Evolutionary conservation across 1,140 invertebrate species (phyloP), one percentile per base, ranked within the genome.

Genomic region (Alviniconcha marisindica): DNA sequence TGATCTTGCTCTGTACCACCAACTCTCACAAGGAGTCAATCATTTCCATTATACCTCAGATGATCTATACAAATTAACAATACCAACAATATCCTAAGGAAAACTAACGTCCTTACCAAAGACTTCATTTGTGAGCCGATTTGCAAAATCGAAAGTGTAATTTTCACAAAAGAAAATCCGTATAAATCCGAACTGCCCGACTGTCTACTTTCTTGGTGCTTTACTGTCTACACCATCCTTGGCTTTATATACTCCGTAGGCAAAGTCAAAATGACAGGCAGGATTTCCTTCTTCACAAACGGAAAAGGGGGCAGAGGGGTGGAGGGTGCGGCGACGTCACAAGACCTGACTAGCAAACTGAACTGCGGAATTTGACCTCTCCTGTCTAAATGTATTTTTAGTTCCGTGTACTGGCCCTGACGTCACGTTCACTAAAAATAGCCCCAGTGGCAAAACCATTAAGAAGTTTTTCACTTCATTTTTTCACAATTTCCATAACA

Each of bases 351-450:
- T 24, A 24, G 24, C 10, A 63, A 38, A 15, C 38, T 14, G n/a
- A n/a, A 33, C 10, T 31, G 36, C 31, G 31, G 38, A 73, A 73
- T 73, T 36, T 73, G 33, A 36, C 31, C 69, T 38, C 18, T 10
- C 69, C 31, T 18, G 3, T 18, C 36, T 3, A 7, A 0, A 14
- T 44, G 24, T 44, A 44, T 18, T 76, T 76, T 76, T 44, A 76
- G 38, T 44, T 21, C 4, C 73, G 36, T 42, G 73, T 76, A 76
- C 73, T 44, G 24, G 40, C 73, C 40, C 7, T 76, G 73, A 76
- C 73, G 42, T 76, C 38, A 44, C 31, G 5, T 36, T 76, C 15
- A 33, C 28, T 63, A 31, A 63, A 24, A 24, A 63, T n/a, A 24
- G 60, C 4, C 4, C 1, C 2, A 5, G 7, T 7, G 60, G 60